phyloP scores from a whole-genome alignment of 2,797 vertebrate genomes.

The Garrulus glandarius region DNA sequence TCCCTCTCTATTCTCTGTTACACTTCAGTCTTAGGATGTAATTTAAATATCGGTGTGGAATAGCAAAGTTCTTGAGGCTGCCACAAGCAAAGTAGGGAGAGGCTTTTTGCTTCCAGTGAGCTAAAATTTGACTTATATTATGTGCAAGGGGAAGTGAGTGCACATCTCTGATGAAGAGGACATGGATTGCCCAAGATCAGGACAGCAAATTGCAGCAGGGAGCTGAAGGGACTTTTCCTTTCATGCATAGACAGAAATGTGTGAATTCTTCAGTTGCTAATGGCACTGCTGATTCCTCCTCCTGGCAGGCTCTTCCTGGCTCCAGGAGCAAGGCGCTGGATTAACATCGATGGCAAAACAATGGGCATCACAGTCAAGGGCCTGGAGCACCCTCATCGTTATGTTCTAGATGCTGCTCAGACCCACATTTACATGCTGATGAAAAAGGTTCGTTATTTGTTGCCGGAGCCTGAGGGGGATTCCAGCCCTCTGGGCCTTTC shows the following conservation, averaged over 20 bases:
- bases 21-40: not conserved
- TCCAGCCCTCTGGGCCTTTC: not conserved
- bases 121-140: not conserved
- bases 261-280: not conserved
- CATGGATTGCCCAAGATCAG: not conserved
- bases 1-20: not conserved
- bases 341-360: constrained; percentile 97
- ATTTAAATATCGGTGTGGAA: not conserved
- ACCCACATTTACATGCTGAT: constrained; percentile 99
- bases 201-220: not conserved
- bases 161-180: not conserved
- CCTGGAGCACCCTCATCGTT: constrained; percentile 92
- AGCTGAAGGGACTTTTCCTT: not conserved
- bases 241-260: not conserved
- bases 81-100: not conserved
- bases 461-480: constrained; percentile 2
- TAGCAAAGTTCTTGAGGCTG: not conserved
- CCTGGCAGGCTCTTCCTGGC: constrained; percentile 88
- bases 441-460: constrained; percentile 88
- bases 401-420: constrained; percentile 93
- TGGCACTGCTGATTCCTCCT: not conserved
- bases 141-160: not conserved
- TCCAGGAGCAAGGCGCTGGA: constrained; percentile 94
- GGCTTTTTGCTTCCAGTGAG: not conserved
- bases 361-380: constrained; percentile 95